Conservation (phyloP, 2,797 vertebrate species). For the Enteromius mattozi region DNA sequence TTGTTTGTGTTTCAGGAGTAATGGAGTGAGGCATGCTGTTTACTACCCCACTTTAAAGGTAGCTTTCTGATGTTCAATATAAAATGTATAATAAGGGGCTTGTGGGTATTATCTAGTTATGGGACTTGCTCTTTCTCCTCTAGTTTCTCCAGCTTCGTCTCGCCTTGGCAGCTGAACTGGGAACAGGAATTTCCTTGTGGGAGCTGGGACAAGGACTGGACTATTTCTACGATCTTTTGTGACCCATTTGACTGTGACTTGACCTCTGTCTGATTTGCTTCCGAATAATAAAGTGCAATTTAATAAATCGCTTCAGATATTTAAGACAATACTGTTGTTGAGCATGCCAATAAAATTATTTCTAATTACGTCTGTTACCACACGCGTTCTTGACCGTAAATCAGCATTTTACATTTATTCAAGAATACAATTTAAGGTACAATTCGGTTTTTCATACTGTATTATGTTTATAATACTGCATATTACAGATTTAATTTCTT, state of each 20-base stretch:
- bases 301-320: constrained; percentile 42
- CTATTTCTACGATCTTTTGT: constrained; percentile 97
- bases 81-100: not conserved
- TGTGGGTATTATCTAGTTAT: constrained; percentile 6
- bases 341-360: constrained; percentile 44
- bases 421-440: not conserved
- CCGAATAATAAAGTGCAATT: constrained; percentile 23
- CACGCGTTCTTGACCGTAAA: not conserved
- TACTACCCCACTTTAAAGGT: constrained; percentile 97
- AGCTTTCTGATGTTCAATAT: constrained; percentile 39
- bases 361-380: constrained; percentile 21
- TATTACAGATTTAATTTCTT: not conserved
- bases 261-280: constrained; percentile 24
- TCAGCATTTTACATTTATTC: not conserved
- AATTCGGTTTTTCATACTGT: not conserved
- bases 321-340: constrained; percentile 25
- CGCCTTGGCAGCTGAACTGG: constrained; percentile 88
- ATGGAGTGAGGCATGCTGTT: constrained; percentile 85
- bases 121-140: constrained; percentile 47
- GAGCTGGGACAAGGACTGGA: constrained; percentile 98
- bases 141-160: constrained; percentile 90
- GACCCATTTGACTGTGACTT: constrained; percentile 56
- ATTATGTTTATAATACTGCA: constrained; percentile 1
- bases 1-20: constrained; percentile 79
- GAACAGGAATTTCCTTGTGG: constrained; percentile 95